phyloP scores from a whole-genome alignment of 1,140 invertebrate genomes.

The Drosophila repletoides region DNA sequence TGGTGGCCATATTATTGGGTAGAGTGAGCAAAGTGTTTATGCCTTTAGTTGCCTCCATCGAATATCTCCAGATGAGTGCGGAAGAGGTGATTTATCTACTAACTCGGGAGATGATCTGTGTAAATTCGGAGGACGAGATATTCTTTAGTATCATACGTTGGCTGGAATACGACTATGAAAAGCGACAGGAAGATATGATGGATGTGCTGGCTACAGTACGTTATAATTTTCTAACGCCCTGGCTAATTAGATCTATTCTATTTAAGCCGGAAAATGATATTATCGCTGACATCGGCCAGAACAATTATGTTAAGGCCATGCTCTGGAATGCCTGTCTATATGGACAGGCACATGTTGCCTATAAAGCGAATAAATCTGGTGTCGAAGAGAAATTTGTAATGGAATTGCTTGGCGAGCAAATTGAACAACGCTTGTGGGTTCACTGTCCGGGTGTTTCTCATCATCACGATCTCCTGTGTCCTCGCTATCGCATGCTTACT shows the following conservation, averaged over 20 bases:
- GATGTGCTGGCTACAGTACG: constrained; percentile 19
- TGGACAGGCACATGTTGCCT: not conserved
- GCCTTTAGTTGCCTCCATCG: constrained; percentile 16
- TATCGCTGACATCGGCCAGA: not conserved
- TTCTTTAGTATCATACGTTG: constrained; percentile 39
- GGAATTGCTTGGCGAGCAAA: too few relatives aligned
- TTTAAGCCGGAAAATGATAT: not conserved
- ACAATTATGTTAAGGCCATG: not conserved
- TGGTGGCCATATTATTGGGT: constrained; percentile 17
- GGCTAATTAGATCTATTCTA: constrained; percentile 15
- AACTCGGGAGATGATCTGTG: constrained; percentile 13
- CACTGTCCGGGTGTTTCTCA: constrained; percentile 30
- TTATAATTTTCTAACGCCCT: constrained; percentile 16
- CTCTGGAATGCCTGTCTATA: constrained; percentile 4
- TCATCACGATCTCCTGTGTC: constrained; percentile 30
- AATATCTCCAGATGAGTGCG: constrained; percentile 19
- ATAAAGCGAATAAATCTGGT: not conserved
- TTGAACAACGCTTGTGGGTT: constrained; percentile 25
- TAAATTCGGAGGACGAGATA: constrained; percentile 52
- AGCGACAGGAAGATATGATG: not conserved
- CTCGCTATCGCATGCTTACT: constrained; percentile 14
- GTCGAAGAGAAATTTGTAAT: not conserved
- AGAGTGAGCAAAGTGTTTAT: constrained; percentile 31
- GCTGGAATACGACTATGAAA: constrained; percentile 27
- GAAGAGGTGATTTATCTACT: constrained; percentile 19